Percentiles rank a stretch among this genome's conserved stretches.
Evolutionary conservation across 2,113 vertebrate species (phyloP).

Genomic region (Cromileptes altivelis): DNA sequence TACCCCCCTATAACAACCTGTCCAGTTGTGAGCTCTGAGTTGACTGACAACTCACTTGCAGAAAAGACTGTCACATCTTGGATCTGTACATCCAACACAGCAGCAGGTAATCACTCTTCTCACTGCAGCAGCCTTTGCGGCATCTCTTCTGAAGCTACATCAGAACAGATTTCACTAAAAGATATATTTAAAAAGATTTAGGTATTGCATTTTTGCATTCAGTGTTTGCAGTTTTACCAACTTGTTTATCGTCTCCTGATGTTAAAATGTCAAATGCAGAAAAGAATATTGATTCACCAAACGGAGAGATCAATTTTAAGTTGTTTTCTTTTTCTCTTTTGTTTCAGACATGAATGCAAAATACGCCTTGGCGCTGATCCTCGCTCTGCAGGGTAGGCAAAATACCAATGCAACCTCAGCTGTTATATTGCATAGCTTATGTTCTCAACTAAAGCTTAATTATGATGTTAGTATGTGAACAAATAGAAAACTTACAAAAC

Average conservation of each 20-base stretch:
- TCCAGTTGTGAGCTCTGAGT: slow-evolving; percentile 71
- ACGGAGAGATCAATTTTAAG: not conserved
- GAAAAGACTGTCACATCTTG: slow-evolving; percentile 81
- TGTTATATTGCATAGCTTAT: not conserved
- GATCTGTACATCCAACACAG: slow-evolving; percentile 72
- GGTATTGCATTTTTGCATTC: not conserved
- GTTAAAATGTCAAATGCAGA: slow-evolving; percentile 4
- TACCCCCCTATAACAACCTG: slow-evolving; percentile 83
- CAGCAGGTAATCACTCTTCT: slow-evolving; percentile 70
- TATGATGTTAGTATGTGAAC: not conserved
- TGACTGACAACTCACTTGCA: slow-evolving; percentile 79
- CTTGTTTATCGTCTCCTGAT: not conserved
- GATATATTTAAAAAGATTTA: not conserved
- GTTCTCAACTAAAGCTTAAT: not conserved
- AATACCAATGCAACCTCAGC: not conserved
- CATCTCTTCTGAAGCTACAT: not conserved
- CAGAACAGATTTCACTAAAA: slow-evolving; percentile 3
- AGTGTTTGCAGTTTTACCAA: not conserved
- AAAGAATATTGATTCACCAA: not conserved
- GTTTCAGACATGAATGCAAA: slow-evolving; percentile 84
- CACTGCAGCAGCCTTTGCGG: not conserved
- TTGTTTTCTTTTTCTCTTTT: slow-evolving; percentile 26
- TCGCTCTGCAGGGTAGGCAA: slow-evolving; percentile 85
- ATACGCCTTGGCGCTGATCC: slow-evolving; percentile 76
- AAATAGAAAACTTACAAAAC: not conserved